phyloP scores from a whole-genome alignment of 2,888 invertebrate species.

The Hartigia nigra region DNA sequence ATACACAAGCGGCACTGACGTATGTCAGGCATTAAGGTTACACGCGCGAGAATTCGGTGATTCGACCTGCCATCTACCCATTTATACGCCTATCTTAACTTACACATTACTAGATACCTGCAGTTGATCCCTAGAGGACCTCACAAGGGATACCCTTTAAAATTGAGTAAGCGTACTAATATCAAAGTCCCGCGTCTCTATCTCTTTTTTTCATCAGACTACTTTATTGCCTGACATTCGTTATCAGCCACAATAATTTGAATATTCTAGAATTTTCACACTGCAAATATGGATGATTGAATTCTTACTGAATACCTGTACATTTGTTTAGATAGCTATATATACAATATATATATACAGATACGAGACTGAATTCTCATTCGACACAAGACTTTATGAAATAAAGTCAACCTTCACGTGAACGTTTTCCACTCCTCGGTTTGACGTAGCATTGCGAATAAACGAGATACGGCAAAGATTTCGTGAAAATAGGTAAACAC shows the following conservation, averaged over 20 bases:
- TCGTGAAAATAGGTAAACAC: neutral
- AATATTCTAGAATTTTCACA: neutral
- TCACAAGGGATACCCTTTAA: neutral
- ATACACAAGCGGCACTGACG: slow-evolving; percentile 10
- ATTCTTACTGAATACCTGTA: neutral
- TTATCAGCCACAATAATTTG: neutral
- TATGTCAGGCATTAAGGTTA: slow-evolving; percentile 14
- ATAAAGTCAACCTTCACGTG: neutral
- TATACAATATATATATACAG: neutral
- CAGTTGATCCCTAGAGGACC: neutral
- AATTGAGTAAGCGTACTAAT: neutral
- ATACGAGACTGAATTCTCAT: neutral
- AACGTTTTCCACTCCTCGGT: neutral
- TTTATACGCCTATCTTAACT: neutral
- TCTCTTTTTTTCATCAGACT: neutral
- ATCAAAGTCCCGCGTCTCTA: neutral
- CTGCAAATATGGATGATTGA: neutral
- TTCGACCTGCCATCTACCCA: slow-evolving; percentile 11
- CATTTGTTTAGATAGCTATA: neutral
- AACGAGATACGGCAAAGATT: neutral
- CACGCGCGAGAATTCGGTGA: slow-evolving; percentile 18
- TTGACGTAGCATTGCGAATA: neutral
- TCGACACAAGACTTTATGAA: neutral
- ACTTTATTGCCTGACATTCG: neutral
- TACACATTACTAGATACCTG: neutral